Percentiles rank a stretch among this genome's conserved stretches.
Conservation (phyloP, 2,797 vertebrate genomes). For the Tokudaia tokunoshimensis region DNA sequence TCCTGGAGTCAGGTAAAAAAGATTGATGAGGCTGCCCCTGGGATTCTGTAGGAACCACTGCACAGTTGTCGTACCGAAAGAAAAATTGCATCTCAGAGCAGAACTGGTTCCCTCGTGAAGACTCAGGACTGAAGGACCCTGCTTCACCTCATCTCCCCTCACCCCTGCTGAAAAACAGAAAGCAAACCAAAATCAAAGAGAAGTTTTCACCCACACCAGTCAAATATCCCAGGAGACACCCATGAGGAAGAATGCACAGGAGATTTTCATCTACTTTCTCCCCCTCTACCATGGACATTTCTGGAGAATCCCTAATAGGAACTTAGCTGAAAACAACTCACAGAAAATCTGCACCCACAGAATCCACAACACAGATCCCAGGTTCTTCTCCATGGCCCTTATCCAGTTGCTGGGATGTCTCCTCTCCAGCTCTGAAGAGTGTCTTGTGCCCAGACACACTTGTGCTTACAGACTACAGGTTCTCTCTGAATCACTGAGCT, state of each 20-base stretch:
- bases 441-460: neutral
- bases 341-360: constrained; percentile 57
- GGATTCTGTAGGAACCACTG: neutral
- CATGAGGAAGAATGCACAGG: neutral
- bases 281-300: rapidly evolving
- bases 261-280: rapidly evolving
- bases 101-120: neutral
- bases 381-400: neutral
- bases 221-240: neutral
- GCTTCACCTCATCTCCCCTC: neutral
- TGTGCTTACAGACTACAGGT: neutral
- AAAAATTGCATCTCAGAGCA: neutral
- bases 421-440: neutral
- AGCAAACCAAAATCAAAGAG: neutral
- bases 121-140: neutral
- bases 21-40: neutral
- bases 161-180: neutral
- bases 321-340: neutral
- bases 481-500: neutral
- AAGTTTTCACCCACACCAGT: neutral
- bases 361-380: constrained; percentile 30
- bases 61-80: neutral
- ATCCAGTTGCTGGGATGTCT: rapidly evolving
- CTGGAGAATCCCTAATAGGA: neutral
- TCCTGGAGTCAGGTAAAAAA: neutral